A percentile compares a stretch with the other conserved stretches of the same genome.
phyloP scores from a whole-genome alignment of 2,797 vertebrate genomes.

The Labroides dimidiatus region DNA sequence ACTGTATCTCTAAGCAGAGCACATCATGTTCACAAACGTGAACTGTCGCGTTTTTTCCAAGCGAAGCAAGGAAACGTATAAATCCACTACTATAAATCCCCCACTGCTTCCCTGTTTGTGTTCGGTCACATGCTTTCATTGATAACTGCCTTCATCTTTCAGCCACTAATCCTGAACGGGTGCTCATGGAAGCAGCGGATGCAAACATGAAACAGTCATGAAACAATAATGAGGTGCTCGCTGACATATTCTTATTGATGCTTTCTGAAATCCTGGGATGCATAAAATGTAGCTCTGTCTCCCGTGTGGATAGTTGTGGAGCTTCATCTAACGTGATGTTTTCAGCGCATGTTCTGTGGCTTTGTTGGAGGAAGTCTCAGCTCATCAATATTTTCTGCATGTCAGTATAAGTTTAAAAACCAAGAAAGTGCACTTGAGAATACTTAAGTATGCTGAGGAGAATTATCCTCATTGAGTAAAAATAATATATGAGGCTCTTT shows the following conservation, averaged over 20 bases:
- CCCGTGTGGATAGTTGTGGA: conserved; percentile 16
- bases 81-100: not conserved
- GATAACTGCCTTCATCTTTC: conserved; percentile 28
- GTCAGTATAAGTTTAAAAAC: not conserved
- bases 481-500: not conserved
- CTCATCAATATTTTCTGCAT: conserved; percentile 31
- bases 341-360: conserved; percentile 18
- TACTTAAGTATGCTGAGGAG: not conserved
- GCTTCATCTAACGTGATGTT: conserved; percentile 39
- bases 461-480: not conserved
- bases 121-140: conserved; percentile 22
- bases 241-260: conserved; percentile 43
- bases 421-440: not conserved
- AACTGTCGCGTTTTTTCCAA: not conserved
- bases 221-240: conserved; percentile 46
- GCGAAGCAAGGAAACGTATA: not conserved
- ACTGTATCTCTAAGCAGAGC: not conserved
- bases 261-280: conserved; percentile 30
- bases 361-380: conserved; percentile 32
- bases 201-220: conserved; percentile 44
- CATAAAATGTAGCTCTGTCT: conserved; percentile 14
- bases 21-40: conserved; percentile 5
- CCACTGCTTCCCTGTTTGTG: not conserved
- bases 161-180: conserved; percentile 33
- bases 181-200: conserved; percentile 34